Conservation (phyloP, 2,113 vertebrate genomes). For the Corythaeola cristata region DNA sequence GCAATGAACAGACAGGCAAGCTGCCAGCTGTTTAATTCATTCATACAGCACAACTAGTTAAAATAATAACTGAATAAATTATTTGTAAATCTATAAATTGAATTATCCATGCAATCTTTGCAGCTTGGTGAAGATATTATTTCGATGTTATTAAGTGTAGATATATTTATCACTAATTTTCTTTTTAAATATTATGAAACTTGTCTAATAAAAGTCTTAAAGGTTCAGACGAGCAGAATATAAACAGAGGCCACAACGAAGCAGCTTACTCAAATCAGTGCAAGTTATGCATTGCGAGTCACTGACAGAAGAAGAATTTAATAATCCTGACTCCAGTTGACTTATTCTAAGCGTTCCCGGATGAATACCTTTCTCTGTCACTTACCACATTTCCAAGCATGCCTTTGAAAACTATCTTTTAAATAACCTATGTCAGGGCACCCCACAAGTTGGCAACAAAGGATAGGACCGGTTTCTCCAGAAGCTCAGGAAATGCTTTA, state of each 20-base stretch:
- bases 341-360: conserved; percentile 56
- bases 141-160: background rate
- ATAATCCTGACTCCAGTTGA: conserved; percentile 45
- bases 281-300: conserved; percentile 12
- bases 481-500: background rate
- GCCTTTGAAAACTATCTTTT: conserved; percentile 28
- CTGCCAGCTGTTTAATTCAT: conserved; percentile 56
- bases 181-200: conserved; percentile 52
- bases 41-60: conserved; percentile 35
- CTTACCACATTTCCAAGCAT: conserved; percentile 32
- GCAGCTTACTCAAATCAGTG: background rate
- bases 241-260: conserved; percentile 9
- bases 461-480: background rate
- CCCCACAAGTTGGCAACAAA: background rate
- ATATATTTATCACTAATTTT: conserved; percentile 54
- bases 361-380: conserved; percentile 51
- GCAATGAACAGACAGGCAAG: conserved; percentile 38
- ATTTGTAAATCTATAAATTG: conserved; percentile 61
- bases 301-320: conserved; percentile 42
- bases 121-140: conserved; percentile 20
- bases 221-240: conserved; percentile 9
- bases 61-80: conserved; percentile 61
- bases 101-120: conserved; percentile 48
- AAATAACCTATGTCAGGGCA: background rate
- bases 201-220: conserved; percentile 35